Base-by-base conservation (phyloP, 2,113 vertebrate genomes). In the Ctenodactylus gundi region DNA sequence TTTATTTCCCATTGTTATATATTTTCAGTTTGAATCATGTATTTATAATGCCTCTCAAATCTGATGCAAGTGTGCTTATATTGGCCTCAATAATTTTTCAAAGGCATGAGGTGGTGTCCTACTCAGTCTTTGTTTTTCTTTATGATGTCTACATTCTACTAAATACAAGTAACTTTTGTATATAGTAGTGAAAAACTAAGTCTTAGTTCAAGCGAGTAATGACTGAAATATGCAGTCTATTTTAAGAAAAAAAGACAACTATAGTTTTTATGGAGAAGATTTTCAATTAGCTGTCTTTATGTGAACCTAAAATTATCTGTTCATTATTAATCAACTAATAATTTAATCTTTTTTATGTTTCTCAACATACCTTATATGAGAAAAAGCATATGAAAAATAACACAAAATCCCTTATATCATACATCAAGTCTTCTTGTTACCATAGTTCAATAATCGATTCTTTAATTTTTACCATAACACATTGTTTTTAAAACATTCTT, bases 221-320 rank as follows among this genome's bases (percentile, higher is more conserved):
- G 49, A 27, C 21, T 73, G 11, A 95, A 83, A 49, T 46, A n/a
- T 10, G 80, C 17, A 64, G 1, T 67, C 62, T 6, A 41, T 68
- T 80, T 85, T 14, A 44, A 72, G 41, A n/a, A 83, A 86, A 90
- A 90, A 34, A 57, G 80, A 95, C 57, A 51, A 8, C 21, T 82
- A 60, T 88, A 78, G 7, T 53, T 95, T 90, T 25, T 55, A 72
- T 9, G 51, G 8, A 44, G 77, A 95, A 93, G 85, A 60, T 36
- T 21, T 1, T 34, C 14, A 65, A 39, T 65, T 41, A 55, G 60
- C 0, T 3, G 65, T 25, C 23, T 86, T 60, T 58, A 15, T 41
- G 53, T 90, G 23, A 88, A 88, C 77, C 76, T 86, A 78, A 85
- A 53, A 85, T 70, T 10, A 0, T 3, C 7, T 73, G 11, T n/a